Percentiles rank a stretch among this genome's conserved stretches.
These are phyloP conservation scores for Hyalella azteca DNA, from an alignment of 2,888 invertebrate genomes.

Conservation along the genomic window DNA sequence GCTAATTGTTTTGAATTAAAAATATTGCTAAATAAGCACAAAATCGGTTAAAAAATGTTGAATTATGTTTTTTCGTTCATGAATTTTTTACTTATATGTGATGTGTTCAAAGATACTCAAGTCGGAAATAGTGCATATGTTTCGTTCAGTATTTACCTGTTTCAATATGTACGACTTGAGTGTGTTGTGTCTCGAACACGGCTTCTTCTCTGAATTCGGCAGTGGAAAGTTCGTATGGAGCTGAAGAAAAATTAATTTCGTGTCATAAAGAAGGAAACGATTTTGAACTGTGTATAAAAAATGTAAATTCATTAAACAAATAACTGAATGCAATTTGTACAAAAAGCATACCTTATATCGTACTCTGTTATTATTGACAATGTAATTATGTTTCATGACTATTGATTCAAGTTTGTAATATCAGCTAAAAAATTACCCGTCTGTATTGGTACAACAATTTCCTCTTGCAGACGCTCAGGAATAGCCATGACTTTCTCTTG, in stretches of 20 bases:
- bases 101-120: no score
- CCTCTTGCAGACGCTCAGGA: neutral
- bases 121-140: neutral
- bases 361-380: neutral
- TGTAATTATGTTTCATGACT: neutral
- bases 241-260: neutral
- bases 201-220: neutral
- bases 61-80: no score
- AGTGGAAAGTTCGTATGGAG: neutral
- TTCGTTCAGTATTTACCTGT: neutral
- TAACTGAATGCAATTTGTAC: neutral
- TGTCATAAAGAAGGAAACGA: neutral
- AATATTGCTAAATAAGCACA: no score
- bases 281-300: neutral
- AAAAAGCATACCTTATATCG: neutral
- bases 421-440: neutral
- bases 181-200: neutral
- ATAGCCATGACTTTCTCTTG: neutral
- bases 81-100: no score
- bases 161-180: neutral
- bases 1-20: no score
- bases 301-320: neutral
- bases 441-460: neutral
- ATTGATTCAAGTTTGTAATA: neutral
- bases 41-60: no score